Conservation (phyloP, 2,113 vertebrate species). For the Willisornis vidua region DNA sequence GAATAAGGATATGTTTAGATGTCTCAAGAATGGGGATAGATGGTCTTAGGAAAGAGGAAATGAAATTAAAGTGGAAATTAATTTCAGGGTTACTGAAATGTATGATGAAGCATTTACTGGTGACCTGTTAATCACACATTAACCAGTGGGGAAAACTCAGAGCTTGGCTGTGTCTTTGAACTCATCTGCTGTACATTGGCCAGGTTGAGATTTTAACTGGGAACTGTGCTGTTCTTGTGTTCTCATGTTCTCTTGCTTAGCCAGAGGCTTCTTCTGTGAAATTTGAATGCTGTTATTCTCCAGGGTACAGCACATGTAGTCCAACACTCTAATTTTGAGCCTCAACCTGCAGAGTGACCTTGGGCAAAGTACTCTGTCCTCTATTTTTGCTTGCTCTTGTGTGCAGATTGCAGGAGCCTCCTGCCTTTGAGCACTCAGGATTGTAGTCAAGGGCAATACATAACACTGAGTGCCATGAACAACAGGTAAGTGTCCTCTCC, state of each 20-base stretch:
- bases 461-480: neutral
- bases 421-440: neutral
- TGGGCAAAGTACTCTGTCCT: neutral
- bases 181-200: neutral
- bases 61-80: neutral
- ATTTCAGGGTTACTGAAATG: neutral
- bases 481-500: neutral
- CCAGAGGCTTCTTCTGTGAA: neutral
- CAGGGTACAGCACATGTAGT: neutral
- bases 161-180: neutral
- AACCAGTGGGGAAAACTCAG: neutral
- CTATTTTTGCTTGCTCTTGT: neutral
- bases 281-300: neutral
- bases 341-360: neutral
- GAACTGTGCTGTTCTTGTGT: neutral
- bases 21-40: fast-evolving
- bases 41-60: neutral
- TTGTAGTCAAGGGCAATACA: neutral
- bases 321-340: neutral
- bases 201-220: neutral
- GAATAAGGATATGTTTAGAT: neutral
- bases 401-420: neutral
- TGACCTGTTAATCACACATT: neutral
- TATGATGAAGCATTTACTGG: neutral
- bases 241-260: neutral